Percentiles rank a stretch among this genome's conserved stretches.
Conservation (phyloP, 2,113 vertebrate species). For the Turdus rufiventris region DNA sequence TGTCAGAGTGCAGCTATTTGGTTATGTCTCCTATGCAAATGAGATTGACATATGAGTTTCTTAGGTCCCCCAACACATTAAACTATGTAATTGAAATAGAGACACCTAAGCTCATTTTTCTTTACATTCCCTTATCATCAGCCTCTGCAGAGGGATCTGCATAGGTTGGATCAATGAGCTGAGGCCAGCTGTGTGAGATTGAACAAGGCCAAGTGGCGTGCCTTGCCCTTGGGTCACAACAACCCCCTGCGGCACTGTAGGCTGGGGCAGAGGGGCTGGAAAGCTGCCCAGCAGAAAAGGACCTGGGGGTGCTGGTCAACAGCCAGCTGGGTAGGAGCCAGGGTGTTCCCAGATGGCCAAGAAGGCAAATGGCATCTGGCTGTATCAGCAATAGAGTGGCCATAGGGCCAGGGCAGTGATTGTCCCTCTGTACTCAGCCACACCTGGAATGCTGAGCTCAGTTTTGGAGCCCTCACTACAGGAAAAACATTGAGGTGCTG, state of each 20-base stretch:
- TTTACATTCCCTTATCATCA: not conserved
- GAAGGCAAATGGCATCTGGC: not conserved
- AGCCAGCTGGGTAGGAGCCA: not conserved
- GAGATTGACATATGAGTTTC: not conserved
- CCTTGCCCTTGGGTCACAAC: not conserved
- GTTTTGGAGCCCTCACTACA: not conserved
- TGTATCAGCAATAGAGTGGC: not conserved
- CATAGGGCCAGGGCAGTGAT: not conserved
- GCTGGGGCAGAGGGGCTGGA: not conserved
- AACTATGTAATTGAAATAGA: not conserved
- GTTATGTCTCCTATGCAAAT: not conserved
- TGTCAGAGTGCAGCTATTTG: not conserved
- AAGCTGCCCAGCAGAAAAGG: not conserved
- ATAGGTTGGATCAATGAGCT: not conserved
- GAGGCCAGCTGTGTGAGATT: not conserved
- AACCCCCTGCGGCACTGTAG: not conserved
- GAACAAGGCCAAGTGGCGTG: not conserved
- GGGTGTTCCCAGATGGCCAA: not conserved
- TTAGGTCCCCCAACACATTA: not conserved
- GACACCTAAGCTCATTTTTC: not conserved
- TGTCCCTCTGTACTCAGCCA: accelerated
- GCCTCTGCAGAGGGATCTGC: not conserved
- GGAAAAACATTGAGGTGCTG: not conserved
- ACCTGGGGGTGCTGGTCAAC: not conserved
- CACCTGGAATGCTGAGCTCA: not conserved